These are phyloP conservation scores for Dendrocincla tyrannina DNA, from an alignment of 2,797 vertebrate genomes.

Conservation along the genomic window DNA sequence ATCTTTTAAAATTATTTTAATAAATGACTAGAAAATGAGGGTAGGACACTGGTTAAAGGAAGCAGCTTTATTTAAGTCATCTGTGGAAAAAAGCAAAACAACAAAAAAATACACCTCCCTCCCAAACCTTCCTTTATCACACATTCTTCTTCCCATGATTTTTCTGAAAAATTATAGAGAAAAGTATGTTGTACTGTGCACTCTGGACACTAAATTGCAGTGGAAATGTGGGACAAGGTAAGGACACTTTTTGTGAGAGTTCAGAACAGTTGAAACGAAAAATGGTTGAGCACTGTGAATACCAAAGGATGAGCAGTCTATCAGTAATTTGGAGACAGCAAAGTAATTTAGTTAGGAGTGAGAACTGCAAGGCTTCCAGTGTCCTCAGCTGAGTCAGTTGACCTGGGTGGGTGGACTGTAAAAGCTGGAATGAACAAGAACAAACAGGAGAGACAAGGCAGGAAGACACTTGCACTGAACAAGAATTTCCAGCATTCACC, in stretches of 20 bases:
- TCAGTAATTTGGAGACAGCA: neutral
- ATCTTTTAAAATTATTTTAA: neutral
- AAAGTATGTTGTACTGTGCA: neutral
- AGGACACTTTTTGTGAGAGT: neutral
- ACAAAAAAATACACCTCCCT: neutral
- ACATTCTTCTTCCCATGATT: neutral
- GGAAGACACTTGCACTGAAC: neutral
- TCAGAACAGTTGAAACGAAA: neutral
- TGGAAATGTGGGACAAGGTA: neutral
- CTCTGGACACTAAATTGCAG: neutral
- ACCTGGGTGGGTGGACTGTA: neutral
- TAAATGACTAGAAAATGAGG: neutral
- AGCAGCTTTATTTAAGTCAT: neutral
- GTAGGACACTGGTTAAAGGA: neutral
- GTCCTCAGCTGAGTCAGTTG: neutral
- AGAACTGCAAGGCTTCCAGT: neutral
- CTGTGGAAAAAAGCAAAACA: neutral
- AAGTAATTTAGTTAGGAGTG: neutral
- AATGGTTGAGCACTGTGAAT: neutral
- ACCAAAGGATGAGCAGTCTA: neutral
- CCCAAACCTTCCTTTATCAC: fast-evolving
- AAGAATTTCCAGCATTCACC: neutral
- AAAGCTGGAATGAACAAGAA: neutral
- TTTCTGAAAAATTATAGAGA: neutral
- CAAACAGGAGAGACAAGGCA: neutral